Percentiles rank a stretch among this genome's conserved stretches.
phyloP scores from a whole-genome alignment of 2,888 invertebrate species.

The Fragum whitleyi region DNA sequence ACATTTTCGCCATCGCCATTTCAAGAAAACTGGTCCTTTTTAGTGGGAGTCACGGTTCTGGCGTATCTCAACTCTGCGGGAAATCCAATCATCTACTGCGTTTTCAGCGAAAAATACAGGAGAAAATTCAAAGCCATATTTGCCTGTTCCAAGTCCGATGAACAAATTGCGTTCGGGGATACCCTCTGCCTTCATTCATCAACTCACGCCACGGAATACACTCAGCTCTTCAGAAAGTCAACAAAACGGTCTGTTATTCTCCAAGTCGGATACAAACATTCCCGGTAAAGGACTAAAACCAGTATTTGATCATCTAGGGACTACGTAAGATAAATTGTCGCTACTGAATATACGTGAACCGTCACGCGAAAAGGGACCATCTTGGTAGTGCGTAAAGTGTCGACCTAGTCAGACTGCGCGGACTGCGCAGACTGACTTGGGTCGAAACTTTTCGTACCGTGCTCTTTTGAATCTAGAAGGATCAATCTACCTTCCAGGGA shows the following conservation, averaged over 20 bases:
- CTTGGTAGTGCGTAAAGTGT: too few relatives aligned
- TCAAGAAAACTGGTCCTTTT: slow-evolving; percentile 82
- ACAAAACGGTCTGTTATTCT: slow-evolving; percentile 24
- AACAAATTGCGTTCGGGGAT: slow-evolving; percentile 30
- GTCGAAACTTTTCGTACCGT: too few relatives aligned
- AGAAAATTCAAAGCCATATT: slow-evolving; percentile 78
- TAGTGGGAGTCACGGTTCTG: slow-evolving; percentile 83
- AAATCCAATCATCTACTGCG: slow-evolving; percentile 85
- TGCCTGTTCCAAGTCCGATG: slow-evolving; percentile 59
- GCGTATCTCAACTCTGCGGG: slow-evolving; percentile 85
- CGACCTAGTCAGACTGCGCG: too few relatives aligned
- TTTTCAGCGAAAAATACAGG: slow-evolving; percentile 85
- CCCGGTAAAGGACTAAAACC: too few relatives aligned
- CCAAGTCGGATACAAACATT: slow-evolving; percentile 14
- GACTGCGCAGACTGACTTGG: too few relatives aligned
- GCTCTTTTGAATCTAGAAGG: too few relatives aligned
- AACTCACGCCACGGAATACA: slow-evolving; percentile 56
- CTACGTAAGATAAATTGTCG: too few relatives aligned
- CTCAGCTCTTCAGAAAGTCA: slow-evolving; percentile 52
- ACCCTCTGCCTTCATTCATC: slow-evolving; percentile 57
- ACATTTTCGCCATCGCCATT: slow-evolving; percentile 80
- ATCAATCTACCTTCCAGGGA: too few relatives aligned
- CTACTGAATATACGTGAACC: too few relatives aligned
- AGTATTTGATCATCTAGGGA: too few relatives aligned
- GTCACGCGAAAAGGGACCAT: too few relatives aligned